Evolutionary conservation across 2,113 vertebrate species (phyloP).

Genomic region (Phalacrocorax brasilianus): DNA sequence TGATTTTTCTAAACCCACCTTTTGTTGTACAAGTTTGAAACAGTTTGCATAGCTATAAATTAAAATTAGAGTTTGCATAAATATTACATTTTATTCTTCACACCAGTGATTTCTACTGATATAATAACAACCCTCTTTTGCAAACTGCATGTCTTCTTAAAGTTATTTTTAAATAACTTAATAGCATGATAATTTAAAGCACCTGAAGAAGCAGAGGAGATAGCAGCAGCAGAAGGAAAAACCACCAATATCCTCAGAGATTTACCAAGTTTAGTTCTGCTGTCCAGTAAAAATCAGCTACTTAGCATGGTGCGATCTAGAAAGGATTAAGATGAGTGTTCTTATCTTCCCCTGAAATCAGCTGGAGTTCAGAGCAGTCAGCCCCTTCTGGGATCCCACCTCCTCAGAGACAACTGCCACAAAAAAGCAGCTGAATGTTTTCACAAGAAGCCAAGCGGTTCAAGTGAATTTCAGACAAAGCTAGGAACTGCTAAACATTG

Average conservation of each 20-base stretch:
- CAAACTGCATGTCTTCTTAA: neutral
- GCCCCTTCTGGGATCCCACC: neutral
- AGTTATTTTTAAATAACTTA: neutral
- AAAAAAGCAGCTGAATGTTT: neutral
- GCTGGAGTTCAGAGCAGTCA: neutral
- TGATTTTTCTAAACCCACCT: neutral
- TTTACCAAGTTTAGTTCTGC: neutral
- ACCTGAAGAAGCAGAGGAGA: neutral
- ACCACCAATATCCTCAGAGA: neutral
- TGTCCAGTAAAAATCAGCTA: neutral
- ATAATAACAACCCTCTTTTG: neutral
- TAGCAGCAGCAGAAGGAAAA: neutral
- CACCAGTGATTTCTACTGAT: neutral
- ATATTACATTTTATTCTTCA: neutral
- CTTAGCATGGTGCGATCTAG: neutral
- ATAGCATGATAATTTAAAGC: neutral
- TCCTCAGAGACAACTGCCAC: neutral
- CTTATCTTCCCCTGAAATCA: neutral
- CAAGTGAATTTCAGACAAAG: neutral
- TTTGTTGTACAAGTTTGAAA: neutral
- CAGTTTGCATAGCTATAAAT: neutral
- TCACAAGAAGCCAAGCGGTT: neutral
- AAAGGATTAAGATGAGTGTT: neutral
- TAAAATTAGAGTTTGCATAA: neutral
- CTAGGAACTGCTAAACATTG: neutral